Conservation (phyloP, 2,888 invertebrate species). For the Xestobium rufovillosum region DNA sequence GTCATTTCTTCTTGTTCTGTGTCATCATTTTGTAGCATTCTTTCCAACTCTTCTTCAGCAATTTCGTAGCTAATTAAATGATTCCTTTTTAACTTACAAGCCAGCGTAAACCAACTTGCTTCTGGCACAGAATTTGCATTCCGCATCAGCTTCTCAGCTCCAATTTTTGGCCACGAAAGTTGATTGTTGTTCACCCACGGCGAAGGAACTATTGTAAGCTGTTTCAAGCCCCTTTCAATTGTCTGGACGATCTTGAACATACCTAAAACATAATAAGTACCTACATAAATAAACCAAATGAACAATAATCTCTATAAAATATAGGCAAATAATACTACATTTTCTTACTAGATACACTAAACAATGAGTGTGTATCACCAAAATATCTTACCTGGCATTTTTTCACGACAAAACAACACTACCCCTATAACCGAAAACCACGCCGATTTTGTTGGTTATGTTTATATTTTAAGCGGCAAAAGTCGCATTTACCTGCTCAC, state of each 20-base stretch:
- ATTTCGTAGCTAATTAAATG: constrained; percentile 1
- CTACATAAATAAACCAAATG: too few species aligned
- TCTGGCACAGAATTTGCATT: constrained; percentile 6
- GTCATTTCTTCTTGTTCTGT: constrained; percentile 5
- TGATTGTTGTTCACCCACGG: not conserved
- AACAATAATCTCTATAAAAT: too few species aligned
- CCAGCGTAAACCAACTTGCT: constrained; percentile 5
- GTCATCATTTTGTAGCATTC: constrained; percentile 4
- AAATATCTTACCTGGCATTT: too few species aligned
- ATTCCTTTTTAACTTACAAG: constrained; percentile 8
- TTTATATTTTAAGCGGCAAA: too few species aligned
- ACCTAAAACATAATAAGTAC: not conserved
- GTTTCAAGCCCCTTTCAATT: constrained; percentile 1
- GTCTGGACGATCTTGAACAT: constrained; percentile 8
- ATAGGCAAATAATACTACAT: too few species aligned
- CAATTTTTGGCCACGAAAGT: constrained; percentile 3
- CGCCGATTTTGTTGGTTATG: too few species aligned
- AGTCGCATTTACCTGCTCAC: too few species aligned
- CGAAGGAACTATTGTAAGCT: constrained; percentile 4
- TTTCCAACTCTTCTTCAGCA: constrained; percentile 2
- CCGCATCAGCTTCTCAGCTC: constrained; percentile 5
- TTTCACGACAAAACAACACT: too few species aligned
- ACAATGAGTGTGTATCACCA: too few species aligned
- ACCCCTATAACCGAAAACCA: too few species aligned
- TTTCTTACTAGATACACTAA: too few species aligned